These are phyloP conservation scores for Drosophila albomicans DNA, from an alignment of 1,140 invertebrate genomes.

Conservation along the genomic window DNA sequence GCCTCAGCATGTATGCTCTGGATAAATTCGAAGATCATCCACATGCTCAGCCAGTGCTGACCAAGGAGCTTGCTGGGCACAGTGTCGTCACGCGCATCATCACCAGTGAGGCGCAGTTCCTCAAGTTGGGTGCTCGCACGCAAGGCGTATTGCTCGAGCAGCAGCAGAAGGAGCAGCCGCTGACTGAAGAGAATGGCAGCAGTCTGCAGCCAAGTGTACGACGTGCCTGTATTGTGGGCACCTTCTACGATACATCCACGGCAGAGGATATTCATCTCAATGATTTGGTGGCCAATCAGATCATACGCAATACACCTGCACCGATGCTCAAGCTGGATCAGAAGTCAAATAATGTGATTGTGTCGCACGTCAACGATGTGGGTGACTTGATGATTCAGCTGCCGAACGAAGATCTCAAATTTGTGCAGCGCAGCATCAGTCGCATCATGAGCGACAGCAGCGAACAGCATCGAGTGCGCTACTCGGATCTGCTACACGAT, in stretches of 20 bases:
- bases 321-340: constrained; percentile 67
- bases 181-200: constrained; percentile 5
- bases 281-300: constrained; percentile 67
- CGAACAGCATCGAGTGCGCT: constrained; percentile 63
- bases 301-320: constrained; percentile 62
- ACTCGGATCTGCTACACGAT: constrained; percentile 65
- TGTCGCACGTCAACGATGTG: constrained; percentile 73
- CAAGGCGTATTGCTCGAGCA: constrained; percentile 39
- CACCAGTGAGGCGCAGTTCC: constrained; percentile 65
- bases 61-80: constrained; percentile 59
- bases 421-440: constrained; percentile 73
- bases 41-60: constrained; percentile 59
- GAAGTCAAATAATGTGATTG: constrained; percentile 66
- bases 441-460: constrained; percentile 63
- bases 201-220: constrained; percentile 21
- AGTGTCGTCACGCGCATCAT: constrained; percentile 76
- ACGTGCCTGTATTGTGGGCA: constrained; percentile 69
- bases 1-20: constrained; percentile 76
- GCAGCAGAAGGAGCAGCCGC: not conserved
- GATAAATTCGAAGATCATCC: constrained; percentile 84
- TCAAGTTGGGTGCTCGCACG: constrained; percentile 43
- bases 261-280: constrained; percentile 81
- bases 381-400: constrained; percentile 77
- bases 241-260: constrained; percentile 80
- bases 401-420: constrained; percentile 67